Conservation (phyloP, 2,797 vertebrate genomes). For the Rhincodon typus region DNA sequence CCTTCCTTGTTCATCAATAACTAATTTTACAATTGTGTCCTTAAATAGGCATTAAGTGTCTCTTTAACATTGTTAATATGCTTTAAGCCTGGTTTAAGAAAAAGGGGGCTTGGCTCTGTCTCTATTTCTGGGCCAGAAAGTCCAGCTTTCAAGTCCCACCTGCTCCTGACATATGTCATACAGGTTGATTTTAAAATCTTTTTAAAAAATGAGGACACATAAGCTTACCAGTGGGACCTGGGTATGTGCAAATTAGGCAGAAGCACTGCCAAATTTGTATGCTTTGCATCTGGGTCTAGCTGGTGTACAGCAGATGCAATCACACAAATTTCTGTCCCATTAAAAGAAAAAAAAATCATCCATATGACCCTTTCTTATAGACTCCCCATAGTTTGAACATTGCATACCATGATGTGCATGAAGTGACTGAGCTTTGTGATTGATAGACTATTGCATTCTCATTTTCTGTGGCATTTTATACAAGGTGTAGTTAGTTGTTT, state of each 20-base stretch:
- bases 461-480: neutral
- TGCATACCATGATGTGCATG: neutral
- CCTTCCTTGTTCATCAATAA: too few relatives aligned
- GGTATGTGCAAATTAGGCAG: neutral
- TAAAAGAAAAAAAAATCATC: neutral
- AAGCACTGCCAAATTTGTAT: neutral
- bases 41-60: too few relatives aligned
- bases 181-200: too few relatives aligned
- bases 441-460: neutral
- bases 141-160: too few relatives aligned
- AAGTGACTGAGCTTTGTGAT: neutral
- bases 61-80: too few relatives aligned
- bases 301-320: neutral
- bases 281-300: neutral
- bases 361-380: neutral
- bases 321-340: neutral
- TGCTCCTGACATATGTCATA: too few relatives aligned
- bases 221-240: neutral
- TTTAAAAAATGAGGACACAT: neutral
- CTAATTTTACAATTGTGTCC: too few relatives aligned
- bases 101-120: too few relatives aligned
- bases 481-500: neutral
- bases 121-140: too few relatives aligned
- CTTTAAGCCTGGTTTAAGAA: neutral
- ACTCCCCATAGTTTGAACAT: neutral